Percentiles rank a stretch among this genome's conserved stretches.
Evolutionary conservation across 2,888 invertebrate species (phyloP).

Genomic region (Drosophila nr. perissopoda): DNA sequence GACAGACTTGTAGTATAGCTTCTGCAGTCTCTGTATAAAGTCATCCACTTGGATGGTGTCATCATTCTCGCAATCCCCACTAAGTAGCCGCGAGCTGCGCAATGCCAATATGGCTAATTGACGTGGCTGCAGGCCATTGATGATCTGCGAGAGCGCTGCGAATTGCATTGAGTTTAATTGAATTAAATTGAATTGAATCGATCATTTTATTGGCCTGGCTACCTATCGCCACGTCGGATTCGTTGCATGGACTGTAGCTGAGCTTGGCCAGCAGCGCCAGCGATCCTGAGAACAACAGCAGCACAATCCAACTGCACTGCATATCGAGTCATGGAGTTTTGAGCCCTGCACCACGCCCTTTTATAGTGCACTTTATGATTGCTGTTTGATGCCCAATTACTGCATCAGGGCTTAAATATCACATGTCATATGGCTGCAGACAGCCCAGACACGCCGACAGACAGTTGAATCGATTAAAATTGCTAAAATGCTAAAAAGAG

Average conservation of each 20-base stretch:
- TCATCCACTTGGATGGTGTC: slow-evolving; percentile 77
- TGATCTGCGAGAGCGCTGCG: slow-evolving; percentile 82
- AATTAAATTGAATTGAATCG: slow-evolving; percentile 2
- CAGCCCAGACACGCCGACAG: slow-evolving; percentile 6
- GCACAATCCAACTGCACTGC: slow-evolving; percentile 19
- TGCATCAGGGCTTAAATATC: slow-evolving; percentile 75
- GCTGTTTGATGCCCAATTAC: slow-evolving; percentile 75
- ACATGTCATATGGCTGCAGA: slow-evolving; percentile 64
- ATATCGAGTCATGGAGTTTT: slow-evolving; percentile 5
- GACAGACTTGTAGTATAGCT: slow-evolving; percentile 77
- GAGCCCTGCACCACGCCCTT: slow-evolving; percentile 28
- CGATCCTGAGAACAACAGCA: slow-evolving; percentile 8
- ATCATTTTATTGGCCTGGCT: slow-evolving; percentile 17
- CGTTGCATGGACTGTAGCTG: slow-evolving; percentile 53
- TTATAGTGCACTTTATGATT: slow-evolving; percentile 56
- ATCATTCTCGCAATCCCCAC: slow-evolving; percentile 45
- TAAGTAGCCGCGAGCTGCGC: slow-evolving; percentile 26
- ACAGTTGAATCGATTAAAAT: neutral
- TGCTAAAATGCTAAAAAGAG: neutral
- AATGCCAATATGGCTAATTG: slow-evolving; percentile 76
- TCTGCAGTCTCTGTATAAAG: slow-evolving; percentile 82
- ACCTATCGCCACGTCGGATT: slow-evolving; percentile 80
- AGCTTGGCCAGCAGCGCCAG: slow-evolving; percentile 24
- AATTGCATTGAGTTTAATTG: slow-evolving; percentile 6
- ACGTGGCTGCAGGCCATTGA: slow-evolving; percentile 80